Conservation (phyloP, 2,113 vertebrate genomes). For the Danionella cerebrum region DNA sequence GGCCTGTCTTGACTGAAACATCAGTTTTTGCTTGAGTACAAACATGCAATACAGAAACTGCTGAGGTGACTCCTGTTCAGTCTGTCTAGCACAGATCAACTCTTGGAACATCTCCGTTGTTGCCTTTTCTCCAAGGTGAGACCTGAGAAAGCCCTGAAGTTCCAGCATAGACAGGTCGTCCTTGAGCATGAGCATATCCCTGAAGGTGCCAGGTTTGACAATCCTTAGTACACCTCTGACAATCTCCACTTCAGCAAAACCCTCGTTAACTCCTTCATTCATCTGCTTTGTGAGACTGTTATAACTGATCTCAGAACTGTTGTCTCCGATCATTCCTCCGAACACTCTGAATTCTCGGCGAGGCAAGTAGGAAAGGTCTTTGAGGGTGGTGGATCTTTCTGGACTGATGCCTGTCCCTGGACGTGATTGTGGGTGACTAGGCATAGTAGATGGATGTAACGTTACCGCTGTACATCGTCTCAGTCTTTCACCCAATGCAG, state of each 20-base stretch:
- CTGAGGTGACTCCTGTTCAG: conserved; percentile 1
- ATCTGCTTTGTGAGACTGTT: conserved; percentile 30
- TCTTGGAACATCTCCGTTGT: conserved; percentile 8
- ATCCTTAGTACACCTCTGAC: conserved; percentile 16
- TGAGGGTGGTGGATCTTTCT: not conserved
- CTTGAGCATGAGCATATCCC: conserved; percentile 26
- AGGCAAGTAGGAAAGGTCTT: not conserved
- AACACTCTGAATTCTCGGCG: conserved; percentile 19
- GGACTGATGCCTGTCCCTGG: too few species aligned
- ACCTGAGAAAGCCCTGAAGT: not conserved
- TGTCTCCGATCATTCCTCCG: conserved; percentile 15
- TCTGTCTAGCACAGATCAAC: not conserved
- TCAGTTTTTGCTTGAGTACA: conserved; percentile 7
- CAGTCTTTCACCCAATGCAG: too few species aligned
- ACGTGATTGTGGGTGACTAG: too few species aligned
- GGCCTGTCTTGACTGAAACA: not conserved
- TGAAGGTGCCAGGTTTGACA: conserved; percentile 23
- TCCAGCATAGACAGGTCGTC: not conserved
- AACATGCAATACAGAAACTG: conserved; percentile 8
- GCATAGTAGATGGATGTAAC: not conserved
- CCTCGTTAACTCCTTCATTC: conserved; percentile 7
- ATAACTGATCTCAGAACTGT: conserved; percentile 19
- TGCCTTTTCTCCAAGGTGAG: not conserved
- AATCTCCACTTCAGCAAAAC: conserved; percentile 1
- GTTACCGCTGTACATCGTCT: not conserved